Evolutionary conservation across 2,888 invertebrate genomes (phyloP).

Genomic region (Drosophila kuntzei): DNA sequence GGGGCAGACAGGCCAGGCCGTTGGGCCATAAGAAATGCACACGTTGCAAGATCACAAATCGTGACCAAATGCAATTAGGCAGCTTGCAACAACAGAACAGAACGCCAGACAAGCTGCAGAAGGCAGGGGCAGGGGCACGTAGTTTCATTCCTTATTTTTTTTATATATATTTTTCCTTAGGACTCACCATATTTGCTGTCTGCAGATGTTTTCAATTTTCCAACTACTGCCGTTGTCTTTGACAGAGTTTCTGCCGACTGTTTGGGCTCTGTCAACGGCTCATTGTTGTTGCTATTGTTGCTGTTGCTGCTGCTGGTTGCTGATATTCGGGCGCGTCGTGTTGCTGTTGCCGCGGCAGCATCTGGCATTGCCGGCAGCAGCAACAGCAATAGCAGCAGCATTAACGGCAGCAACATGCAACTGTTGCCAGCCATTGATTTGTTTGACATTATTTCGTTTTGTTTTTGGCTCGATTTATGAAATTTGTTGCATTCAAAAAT

Average conservation of each 20-base stretch:
- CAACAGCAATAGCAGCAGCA: conserved; percentile 49
- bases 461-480: conserved; percentile 62
- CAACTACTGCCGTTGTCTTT: conserved; percentile 24
- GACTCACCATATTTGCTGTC: conserved; percentile 78
- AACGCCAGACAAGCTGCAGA: conserved; percentile 39
- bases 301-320: conserved; percentile 23
- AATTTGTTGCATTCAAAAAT: conserved; percentile 43
- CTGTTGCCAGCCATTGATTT: conserved; percentile 61
- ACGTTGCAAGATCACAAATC: conserved; percentile 69
- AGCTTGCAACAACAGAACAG: conserved; percentile 42
- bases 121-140: conserved; percentile 4
- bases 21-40: conserved; percentile 42
- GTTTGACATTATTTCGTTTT: conserved; percentile 71
- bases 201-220: conserved; percentile 67
- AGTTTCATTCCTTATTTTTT: conserved; percentile 8
- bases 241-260: conserved; percentile 22
- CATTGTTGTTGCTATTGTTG: conserved; percentile 43
- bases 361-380: conserved; percentile 57
- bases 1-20: conserved; percentile 35
- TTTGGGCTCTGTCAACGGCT: conserved; percentile 41
- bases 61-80: conserved; percentile 84
- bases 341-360: conserved; percentile 38
- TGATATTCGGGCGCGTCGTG: conserved; percentile 37
- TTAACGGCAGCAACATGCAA: conserved; percentile 42
- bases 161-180: conserved; percentile 41